Evolutionary conservation across 2,113 vertebrate species (phyloP).

Genomic region (Laticauda colubrina): DNA sequence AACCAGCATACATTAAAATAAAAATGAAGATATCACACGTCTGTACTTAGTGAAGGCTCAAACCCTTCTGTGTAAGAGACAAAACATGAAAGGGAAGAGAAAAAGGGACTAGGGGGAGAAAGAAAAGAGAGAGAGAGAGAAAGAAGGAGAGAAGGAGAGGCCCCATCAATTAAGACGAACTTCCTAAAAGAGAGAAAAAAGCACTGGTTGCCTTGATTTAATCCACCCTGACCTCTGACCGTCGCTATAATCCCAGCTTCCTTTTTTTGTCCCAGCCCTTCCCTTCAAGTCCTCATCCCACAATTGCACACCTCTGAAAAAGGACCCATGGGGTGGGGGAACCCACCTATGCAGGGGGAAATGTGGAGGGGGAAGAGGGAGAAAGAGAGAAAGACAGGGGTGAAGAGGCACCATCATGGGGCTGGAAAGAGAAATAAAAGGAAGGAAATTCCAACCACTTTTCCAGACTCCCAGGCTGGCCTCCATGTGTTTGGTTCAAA

Average conservation of each 20-base stretch:
- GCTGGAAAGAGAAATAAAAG: accelerated
- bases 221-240: slow-evolving; percentile 67
- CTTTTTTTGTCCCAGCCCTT: slow-evolving; percentile 56
- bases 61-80: not conserved
- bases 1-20: not conserved
- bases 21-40: not conserved
- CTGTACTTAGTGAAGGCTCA: not conserved
- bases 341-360: not conserved
- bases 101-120: not conserved
- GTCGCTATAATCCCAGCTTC: slow-evolving; percentile 63
- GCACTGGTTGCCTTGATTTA: slow-evolving; percentile 60
- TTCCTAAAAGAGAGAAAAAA: slow-evolving; percentile 49
- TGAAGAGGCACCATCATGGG: not conserved
- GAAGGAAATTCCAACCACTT: not conserved
- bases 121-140: not conserved
- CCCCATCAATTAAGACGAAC: slow-evolving; percentile 61
- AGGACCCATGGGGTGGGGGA: not conserved
- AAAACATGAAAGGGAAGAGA: not conserved
- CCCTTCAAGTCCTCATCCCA: slow-evolving; percentile 40
- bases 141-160: not conserved
- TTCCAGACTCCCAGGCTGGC: not conserved
- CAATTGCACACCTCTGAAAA: not conserved
- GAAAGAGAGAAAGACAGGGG: not conserved
- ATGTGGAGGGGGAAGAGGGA: not conserved
- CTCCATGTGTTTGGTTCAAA: not conserved